These are phyloP conservation scores for Chloropsis cyanopogon DNA, from an alignment of 2,113 vertebrate species.

Conservation along the genomic window DNA sequence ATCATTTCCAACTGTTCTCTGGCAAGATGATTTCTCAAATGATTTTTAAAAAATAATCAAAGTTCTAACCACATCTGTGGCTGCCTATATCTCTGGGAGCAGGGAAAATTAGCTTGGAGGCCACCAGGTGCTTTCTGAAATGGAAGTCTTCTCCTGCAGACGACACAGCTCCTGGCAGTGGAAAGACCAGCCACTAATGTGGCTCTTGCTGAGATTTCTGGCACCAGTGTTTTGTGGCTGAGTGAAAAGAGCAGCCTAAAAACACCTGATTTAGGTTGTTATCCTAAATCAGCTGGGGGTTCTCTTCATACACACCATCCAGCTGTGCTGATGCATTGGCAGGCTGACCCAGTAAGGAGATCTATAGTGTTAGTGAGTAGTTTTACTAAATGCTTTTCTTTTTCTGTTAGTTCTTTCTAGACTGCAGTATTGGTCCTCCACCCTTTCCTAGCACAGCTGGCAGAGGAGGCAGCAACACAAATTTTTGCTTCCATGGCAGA, in stretches of 20 bases:
- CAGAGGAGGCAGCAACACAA: not conserved
- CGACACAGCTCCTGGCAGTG: not conserved
- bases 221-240: not conserved
- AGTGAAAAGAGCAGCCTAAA: slow-evolving; percentile 25
- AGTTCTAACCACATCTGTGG: slow-evolving; percentile 18
- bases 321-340: slow-evolving; percentile 40
- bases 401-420: not conserved
- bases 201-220: not conserved
- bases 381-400: slow-evolving; percentile 39
- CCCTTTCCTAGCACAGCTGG: slow-evolving; percentile 7
- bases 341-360: slow-evolving; percentile 33
- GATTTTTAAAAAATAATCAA: slow-evolving; percentile 22
- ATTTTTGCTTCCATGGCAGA: not conserved
- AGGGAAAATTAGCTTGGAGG: not conserved
- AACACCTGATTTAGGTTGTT: not conserved
- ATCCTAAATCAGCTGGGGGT: not conserved
- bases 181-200: slow-evolving; percentile 23
- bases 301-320: slow-evolving; percentile 41
- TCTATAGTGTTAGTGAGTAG: slow-evolving; percentile 28
- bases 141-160: slow-evolving; percentile 4
- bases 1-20: slow-evolving; percentile 31
- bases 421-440: not conserved
- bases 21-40: slow-evolving; percentile 25
- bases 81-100: not conserved
- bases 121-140: slow-evolving; percentile 1